Evolutionary conservation across 2,113 vertebrate genomes (phyloP).

Genomic region (Nannobrachium achirus): DNA sequence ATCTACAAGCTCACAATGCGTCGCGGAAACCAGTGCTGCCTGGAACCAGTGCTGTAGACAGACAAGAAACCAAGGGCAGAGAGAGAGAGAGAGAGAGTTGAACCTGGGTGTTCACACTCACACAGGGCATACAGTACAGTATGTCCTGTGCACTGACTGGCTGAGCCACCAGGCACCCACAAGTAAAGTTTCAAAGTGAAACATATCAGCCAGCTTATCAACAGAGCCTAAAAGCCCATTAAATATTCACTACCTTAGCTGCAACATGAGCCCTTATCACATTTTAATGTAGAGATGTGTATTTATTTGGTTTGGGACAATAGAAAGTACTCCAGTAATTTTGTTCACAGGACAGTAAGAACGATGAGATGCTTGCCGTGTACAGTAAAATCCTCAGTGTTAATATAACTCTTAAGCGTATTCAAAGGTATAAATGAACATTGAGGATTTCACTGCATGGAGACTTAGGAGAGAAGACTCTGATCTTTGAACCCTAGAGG

Average conservation of each 20-base stretch:
- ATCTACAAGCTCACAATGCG: too few relatives aligned
- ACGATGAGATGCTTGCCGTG: background rate
- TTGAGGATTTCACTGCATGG: too few relatives aligned
- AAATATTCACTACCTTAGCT: constrained; percentile 7
- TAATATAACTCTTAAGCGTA: too few relatives aligned
- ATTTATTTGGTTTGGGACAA: background rate
- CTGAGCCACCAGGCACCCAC: background rate
- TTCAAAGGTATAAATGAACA: too few relatives aligned
- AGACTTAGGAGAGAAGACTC: background rate
- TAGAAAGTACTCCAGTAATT: background rate
- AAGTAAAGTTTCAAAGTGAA: background rate
- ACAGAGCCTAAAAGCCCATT: constrained; percentile 9
- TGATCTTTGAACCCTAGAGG: background rate
- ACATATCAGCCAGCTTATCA: background rate
- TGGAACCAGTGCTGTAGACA: too few relatives aligned
- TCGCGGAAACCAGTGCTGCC: too few relatives aligned
- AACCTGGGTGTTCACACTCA: background rate
- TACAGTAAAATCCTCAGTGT: too few relatives aligned
- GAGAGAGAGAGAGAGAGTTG: background rate
- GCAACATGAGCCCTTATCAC: background rate
- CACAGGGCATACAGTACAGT: too few relatives aligned
- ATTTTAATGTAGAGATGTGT: background rate
- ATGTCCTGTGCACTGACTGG: too few relatives aligned
- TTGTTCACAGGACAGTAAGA: background rate
- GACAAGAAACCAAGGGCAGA: background rate